Base-by-base conservation (phyloP, 2,888 invertebrate species). In the Caradrina kadenii region DNA sequence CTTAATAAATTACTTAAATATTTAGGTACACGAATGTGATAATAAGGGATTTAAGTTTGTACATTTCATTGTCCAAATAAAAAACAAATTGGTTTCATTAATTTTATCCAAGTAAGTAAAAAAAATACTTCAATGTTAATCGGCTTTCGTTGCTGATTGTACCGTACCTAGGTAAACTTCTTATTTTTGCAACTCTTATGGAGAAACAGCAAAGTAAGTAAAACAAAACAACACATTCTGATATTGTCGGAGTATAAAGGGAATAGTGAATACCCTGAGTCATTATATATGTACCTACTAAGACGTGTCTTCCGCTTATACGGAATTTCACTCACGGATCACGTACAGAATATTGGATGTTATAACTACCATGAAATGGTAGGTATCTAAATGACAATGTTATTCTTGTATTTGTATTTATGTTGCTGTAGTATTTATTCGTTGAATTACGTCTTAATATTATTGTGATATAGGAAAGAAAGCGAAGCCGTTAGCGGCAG, bases 281-380 rank as follows among this genome's bases (percentile, higher is more conserved):
- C 80, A 84, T 79, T 79, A 77, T 80, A 69, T 82, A 82, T 82
- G 78, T 75, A 59, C 45, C 45, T 45, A 45, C 70, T 71, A 67
- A 67, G 64, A 73, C 76, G 64, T 73, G 66, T 68, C 79, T 80
- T 82, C 73, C 73, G 74, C 61, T 73, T 68, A 52, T 72, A 62
- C 10, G 67, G 71, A 76, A 86, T 86, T 83, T 83, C 62, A 78
- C 69, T 79, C 70, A 60, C 71, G 61, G 71, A 75, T 79, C 87
- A 87, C 87, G 87, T 87, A 79, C 80, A 54, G 63, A 35, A 56
- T 71, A 84, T 80, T 73, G 68, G 63, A 61, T 73, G 60, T 81
- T 73, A 71, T 63, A 66, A 66, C 63, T 53, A 53, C 42, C 19
- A 60, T 70, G 60, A 67, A 68, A 55, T 63, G 42, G 21, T 67